Conservation (phyloP, 1,140 invertebrate species). For the Drosophila ananassae region DNA sequence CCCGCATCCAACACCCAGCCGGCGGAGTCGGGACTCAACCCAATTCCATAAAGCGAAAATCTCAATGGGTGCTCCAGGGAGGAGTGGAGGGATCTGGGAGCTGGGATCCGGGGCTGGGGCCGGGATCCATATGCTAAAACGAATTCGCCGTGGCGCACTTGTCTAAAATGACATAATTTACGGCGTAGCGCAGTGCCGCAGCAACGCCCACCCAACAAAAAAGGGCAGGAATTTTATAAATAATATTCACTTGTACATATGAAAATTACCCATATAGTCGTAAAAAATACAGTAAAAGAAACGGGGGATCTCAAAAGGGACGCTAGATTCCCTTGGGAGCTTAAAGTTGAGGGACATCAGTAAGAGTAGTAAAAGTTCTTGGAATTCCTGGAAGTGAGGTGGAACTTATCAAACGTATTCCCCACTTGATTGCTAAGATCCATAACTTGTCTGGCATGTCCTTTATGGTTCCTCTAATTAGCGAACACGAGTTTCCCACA, state of each 20-base stretch:
- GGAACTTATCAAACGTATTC: not conserved
- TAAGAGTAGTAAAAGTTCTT: no score
- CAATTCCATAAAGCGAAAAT: slow-evolving; percentile 76
- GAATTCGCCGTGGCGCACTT: slow-evolving; percentile 68
- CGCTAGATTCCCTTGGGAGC: slow-evolving; percentile 5
- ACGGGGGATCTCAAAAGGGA: not conserved
- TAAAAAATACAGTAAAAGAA: slow-evolving; percentile 21
- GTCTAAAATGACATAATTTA: slow-evolving; percentile 81
- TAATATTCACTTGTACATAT: slow-evolving; percentile 78
- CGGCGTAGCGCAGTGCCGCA: slow-evolving; percentile 75
- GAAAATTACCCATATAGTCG: slow-evolving; percentile 62
- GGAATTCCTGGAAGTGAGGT: not conserved
- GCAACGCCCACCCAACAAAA: slow-evolving; percentile 79
- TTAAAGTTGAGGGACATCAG: no score
- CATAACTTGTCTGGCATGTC: not conserved
- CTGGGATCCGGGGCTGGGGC: not conserved
- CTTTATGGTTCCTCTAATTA: not conserved
- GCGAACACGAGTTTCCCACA: slow-evolving; percentile 9
- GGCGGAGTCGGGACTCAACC: slow-evolving; percentile 59
- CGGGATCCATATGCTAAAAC: slow-evolving; percentile 55
- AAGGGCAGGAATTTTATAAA: slow-evolving; percentile 78
- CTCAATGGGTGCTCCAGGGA: slow-evolving; percentile 20
- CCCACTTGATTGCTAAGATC: not conserved
- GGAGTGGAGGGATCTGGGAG: not conserved
- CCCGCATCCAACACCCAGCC: slow-evolving; percentile 1